A percentile compares a stretch with the other conserved stretches of the same genome.
These are phyloP conservation scores for Gopherus flavomarginatus DNA, from an alignment of 2,113 vertebrate genomes.

Conservation along the genomic window DNA sequence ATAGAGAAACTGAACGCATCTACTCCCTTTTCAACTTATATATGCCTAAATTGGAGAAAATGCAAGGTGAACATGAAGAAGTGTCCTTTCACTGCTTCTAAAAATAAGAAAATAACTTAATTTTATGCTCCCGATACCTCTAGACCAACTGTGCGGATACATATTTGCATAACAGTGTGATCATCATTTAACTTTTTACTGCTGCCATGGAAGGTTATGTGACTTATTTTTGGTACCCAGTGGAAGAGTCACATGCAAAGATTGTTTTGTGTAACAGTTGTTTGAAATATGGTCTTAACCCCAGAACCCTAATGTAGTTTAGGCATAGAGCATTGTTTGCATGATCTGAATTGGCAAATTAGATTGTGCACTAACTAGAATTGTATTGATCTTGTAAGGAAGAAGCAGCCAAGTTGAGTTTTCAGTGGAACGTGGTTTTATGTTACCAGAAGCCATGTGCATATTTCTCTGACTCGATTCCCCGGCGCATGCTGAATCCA, in stretches of 20 bases:
- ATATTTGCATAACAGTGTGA: not conserved
- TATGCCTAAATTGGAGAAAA: constrained; percentile 94
- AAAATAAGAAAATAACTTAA: not conserved
- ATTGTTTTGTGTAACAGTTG: not conserved
- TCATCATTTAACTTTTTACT: not conserved
- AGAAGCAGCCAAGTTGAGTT: constrained; percentile 27
- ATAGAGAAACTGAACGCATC: constrained; percentile 96
- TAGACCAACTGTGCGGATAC: not conserved
- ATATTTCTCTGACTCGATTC: not conserved
- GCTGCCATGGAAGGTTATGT: not conserved
- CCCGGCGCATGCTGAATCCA: not conserved
- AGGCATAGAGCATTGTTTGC: not conserved
- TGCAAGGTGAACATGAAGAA: constrained; percentile 88
- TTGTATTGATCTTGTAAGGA: constrained; percentile 28
- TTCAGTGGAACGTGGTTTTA: constrained; percentile 30
- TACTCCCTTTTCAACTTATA: constrained; percentile 94
- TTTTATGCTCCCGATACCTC: not conserved
- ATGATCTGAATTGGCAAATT: not conserved
- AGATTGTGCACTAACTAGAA: not conserved
- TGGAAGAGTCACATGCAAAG: not conserved
- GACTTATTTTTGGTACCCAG: constrained; percentile 18
- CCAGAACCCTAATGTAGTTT: not conserved
- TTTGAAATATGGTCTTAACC: not conserved
- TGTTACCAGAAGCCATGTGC: constrained; percentile 41
- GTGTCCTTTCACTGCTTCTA: not conserved